phyloP scores from a whole-genome alignment of 2,888 invertebrate species.

The Agrotis clavis region DNA sequence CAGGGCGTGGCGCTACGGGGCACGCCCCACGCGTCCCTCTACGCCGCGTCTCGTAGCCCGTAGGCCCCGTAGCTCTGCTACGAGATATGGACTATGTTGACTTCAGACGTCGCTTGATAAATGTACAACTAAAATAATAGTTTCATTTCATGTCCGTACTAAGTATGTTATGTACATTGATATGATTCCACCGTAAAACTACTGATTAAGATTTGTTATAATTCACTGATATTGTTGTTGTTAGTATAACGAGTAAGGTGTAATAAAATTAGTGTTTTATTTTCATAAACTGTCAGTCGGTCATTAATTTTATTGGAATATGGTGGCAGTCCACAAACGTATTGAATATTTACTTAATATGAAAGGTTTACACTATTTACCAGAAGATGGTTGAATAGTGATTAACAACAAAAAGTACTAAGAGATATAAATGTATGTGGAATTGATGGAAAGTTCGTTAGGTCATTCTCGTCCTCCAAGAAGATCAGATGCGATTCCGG shows the following conservation, averaged over 20 bases:
- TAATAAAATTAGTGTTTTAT: too few species aligned
- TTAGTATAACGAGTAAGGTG: too few species aligned
- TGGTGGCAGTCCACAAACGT: too few species aligned
- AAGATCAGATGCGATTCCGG: not conserved
- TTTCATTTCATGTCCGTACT: slow-evolving; percentile 12
- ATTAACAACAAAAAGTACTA: not conserved
- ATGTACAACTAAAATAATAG: slow-evolving; percentile 48
- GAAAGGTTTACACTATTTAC: too few species aligned
- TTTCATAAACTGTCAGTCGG: too few species aligned
- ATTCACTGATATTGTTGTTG: too few species aligned
- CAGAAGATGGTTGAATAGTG: not conserved
- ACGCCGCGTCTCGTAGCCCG: slow-evolving; percentile 65
- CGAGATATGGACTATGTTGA: slow-evolving; percentile 63
- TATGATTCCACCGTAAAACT: not conserved
- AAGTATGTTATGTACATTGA: slow-evolving; percentile 8
- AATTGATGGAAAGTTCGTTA: not conserved
- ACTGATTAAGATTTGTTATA: not conserved
- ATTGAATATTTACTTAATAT: too few species aligned
- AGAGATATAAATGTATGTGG: too few species aligned
- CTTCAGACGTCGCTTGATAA: slow-evolving; percentile 57
- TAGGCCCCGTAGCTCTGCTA: slow-evolving; percentile 68
- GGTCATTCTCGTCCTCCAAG: not conserved
- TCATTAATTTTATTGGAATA: too few species aligned
- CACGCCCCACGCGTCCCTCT: slow-evolving; percentile 80
- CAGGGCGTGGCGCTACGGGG: slow-evolving; percentile 82